Percentiles rank a stretch among this genome's conserved stretches.
phyloP scores from a whole-genome alignment of 92 coral and sea anemone genomes.

The Bergia puertoricense region DNA sequence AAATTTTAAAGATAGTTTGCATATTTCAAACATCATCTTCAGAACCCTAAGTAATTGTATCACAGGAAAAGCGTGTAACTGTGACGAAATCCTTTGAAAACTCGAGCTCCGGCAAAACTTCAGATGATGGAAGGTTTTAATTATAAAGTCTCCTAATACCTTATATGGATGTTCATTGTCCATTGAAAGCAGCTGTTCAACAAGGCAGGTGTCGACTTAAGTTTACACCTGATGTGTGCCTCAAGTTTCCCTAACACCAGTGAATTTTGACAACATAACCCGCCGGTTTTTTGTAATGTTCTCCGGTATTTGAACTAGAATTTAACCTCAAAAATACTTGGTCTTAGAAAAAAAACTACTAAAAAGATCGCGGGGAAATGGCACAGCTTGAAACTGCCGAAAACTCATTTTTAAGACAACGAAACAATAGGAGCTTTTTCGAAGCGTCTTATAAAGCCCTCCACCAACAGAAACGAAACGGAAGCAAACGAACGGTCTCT shows the following conservation, averaged over 20 bases:
- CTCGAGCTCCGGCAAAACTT: no score
- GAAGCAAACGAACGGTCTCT: background rate
- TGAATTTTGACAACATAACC: background rate
- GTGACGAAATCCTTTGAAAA: no score
- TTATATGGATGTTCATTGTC: slow-evolving; percentile 5
- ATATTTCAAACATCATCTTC: no score
- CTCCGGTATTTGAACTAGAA: background rate
- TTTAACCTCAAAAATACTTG: background rate
- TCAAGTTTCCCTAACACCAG: background rate
- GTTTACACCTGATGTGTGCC: background rate
- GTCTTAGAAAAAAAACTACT: background rate
- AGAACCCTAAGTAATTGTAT: no score
- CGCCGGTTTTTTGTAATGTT: background rate
- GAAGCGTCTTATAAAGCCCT: background rate
- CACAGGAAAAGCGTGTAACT: no score
- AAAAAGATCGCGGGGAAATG: background rate
- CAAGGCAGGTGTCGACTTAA: background rate
- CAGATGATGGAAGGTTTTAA: no score
- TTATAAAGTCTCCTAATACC: background rate
- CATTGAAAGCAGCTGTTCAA: background rate
- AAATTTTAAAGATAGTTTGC: no score
- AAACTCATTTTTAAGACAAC: background rate
- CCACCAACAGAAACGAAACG: background rate
- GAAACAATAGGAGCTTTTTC: background rate
- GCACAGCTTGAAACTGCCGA: background rate